Evolutionary conservation across 1,140 invertebrate genomes (phyloP).

Genomic region (Hycleus cichorii): DNA sequence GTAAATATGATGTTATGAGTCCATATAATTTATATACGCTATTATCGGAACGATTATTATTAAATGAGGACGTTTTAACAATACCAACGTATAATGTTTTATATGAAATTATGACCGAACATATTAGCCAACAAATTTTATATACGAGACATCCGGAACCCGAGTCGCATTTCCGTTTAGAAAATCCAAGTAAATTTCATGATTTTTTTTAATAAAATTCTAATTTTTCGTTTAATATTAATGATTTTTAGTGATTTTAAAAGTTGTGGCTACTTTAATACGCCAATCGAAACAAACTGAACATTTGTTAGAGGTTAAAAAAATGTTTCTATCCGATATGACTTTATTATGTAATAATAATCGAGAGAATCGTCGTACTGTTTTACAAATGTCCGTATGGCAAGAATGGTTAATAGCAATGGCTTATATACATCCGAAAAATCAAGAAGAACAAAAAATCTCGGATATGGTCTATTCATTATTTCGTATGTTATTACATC

Average conservation of each 20-base stretch:
- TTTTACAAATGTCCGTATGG: constrained; percentile 99
- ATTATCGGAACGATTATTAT: constrained; percentile 82
- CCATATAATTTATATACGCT: constrained; percentile 97
- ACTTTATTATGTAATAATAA: constrained; percentile 95
- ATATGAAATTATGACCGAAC: constrained; percentile 98
- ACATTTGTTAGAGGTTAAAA: constrained; percentile 88
- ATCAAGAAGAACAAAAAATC: constrained; percentile 90
- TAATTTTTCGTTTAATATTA: constrained; percentile 1
- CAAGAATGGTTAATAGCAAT: constrained; percentile 99
- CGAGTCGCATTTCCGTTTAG: constrained; percentile 87
- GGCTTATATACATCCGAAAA: constrained; percentile 96
- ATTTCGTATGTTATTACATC: constrained; percentile 95
- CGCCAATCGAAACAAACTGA: constrained; percentile 92
- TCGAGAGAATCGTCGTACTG: constrained; percentile 91
- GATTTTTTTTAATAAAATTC: background rate
- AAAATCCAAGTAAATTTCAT: constrained; percentile 88
- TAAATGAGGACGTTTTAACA: constrained; percentile 83
- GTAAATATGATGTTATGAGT: constrained; percentile 98
- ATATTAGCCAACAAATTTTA: constrained; percentile 89
- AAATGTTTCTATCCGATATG: constrained; percentile 95
- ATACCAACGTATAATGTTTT: constrained; percentile 96
- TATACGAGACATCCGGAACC: constrained; percentile 88
- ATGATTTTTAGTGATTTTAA: constrained; percentile 79
- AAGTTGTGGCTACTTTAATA: constrained; percentile 95
- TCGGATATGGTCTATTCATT: constrained; percentile 97